A percentile compares a stretch with the other conserved stretches of the same genome.
These are phyloP conservation scores for Hippocampus guttulatus DNA, from an alignment of 2,113 vertebrate species.

Conservation along the genomic window DNA sequence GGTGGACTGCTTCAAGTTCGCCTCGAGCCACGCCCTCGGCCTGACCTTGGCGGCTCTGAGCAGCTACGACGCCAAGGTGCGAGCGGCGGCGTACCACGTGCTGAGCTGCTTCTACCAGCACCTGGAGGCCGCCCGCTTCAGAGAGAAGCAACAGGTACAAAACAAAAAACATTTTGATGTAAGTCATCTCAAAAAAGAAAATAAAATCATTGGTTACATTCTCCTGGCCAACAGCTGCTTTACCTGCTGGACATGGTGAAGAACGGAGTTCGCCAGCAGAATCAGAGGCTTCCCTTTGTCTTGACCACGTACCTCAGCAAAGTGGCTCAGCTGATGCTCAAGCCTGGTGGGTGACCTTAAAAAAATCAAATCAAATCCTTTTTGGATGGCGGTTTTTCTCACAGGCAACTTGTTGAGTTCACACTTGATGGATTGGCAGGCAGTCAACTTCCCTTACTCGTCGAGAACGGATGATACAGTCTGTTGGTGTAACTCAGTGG, in stretches of 20 bases:
- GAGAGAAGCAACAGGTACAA: conserved; percentile 82
- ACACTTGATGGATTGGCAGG: too few species aligned
- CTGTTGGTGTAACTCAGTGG: too few species aligned
- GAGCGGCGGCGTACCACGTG: conserved; percentile 80
- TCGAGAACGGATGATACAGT: too few species aligned
- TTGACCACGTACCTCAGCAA: conserved; percentile 78
- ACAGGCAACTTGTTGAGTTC: too few species aligned
- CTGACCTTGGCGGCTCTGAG: conserved; percentile 84
- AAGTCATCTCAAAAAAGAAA: neutral
- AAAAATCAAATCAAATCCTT: neutral
- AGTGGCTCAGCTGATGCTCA: conserved; percentile 84
- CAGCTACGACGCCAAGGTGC: conserved; percentile 83
- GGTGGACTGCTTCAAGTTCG: conserved; percentile 87
- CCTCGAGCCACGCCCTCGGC: conserved; percentile 83
- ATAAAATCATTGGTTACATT: neutral
- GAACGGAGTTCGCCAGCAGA: conserved; percentile 80
- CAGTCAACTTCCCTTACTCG: too few species aligned
- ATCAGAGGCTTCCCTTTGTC: conserved; percentile 80
- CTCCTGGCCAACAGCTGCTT: conserved; percentile 72
- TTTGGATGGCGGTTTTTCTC: neutral
- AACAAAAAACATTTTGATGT: neutral
- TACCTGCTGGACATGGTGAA: conserved; percentile 86
- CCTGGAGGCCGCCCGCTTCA: conserved; percentile 82
- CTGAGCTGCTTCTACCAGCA: conserved; percentile 84
- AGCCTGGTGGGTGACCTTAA: conserved; percentile 77